Evolutionary conservation across 2,888 invertebrate genomes (phyloP), one percentile per base, ranked within the genome.

Genomic region (Xanthia icteritia): DNA sequence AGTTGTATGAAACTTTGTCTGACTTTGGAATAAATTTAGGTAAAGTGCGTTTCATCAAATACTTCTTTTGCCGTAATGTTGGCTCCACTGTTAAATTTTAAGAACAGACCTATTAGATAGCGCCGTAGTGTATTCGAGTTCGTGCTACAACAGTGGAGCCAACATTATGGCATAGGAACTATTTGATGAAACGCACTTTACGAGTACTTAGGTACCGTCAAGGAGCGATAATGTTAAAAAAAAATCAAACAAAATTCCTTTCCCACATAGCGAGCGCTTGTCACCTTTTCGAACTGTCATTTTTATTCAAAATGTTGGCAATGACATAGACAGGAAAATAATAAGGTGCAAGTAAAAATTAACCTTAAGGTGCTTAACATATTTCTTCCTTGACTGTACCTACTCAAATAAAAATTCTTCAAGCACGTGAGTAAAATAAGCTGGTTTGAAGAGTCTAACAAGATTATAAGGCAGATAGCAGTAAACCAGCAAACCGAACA

Each of bases 391-490:
- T 20, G 27, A 20, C 20, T 20, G 67, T 67, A 36, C n/a, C 20
- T n/a, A 27, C n/a, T 36, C 5, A 39, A 42, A n/a, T 27, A 76
- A 45, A 75, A 77, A 31, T 4, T 58, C 4, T 17, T 48, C 5
- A n/a, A n/a, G 15, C 23, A 4, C 6, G 13, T 15, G 20, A 39
- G 17, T 39, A 51, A 60, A n/a, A 60, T 60, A 45, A 69, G 13
- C 56, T 36, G 5, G 31, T 58, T 54, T 54, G 23, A 63, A 60
- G 51, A 63, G 66, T 27, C n/a, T 63, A 27, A 78, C 42, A 67
- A 27, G 65, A 68, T 77, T 79, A 56, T 5, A 48, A 36, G 23
- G 48, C 42, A 8, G n/a, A 76, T 48, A 69, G 56, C 20, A 58
- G 54, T 69, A 65, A 58, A 36, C n/a, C 39, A n/a, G 20, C n/a